Evolutionary conservation across 2,888 invertebrate species (phyloP), one percentile per base, ranked within the genome.

Genomic region (Eugnorisma glareosa): DNA sequence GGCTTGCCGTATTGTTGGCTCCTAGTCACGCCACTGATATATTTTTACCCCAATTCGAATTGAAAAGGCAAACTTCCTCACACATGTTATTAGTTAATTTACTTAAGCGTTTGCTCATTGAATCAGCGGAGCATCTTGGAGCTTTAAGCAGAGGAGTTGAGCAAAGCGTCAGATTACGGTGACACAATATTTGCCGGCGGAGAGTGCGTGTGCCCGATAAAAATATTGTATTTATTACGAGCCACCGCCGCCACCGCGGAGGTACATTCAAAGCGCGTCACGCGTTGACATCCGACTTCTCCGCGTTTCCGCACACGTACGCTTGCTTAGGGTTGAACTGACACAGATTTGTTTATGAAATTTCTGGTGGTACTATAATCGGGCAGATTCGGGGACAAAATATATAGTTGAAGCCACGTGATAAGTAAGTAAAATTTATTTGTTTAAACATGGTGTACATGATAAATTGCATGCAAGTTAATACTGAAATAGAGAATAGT

Each of bases 211-310:
- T 90, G 89, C 88, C 93, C 91, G 97, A 97, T 97, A 97, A 97
- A 96, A 96, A 94, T 95, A 94, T 96, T 96, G 94, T 96, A 96
- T 96, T 97, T 97, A 96, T 97, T 96, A 96, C 90, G 89, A 91
- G 89, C 89, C 86, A 87, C 86, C 88, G 84, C 90, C 90, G 89
- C 89, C 86, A 86, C 85, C 87, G 83, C 90, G 88, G 89, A 90
- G 92, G 92, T 92, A 93, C 94, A 95, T 95, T 96, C 95, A 95
- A 93, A 95, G 90, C 94, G 94, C 93, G 94, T 96, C 95, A 95
- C 94, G 93, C 93, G 93, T 93, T 95, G 95, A 95, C 96, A 95
- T 93, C 93, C 93, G 94, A 95, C 93, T 94, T 94, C 90, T 92
- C 90, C 89, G 91, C 89, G 90, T 91, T 91, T 91, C 91, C 90